A percentile compares a stretch with the other conserved stretches of the same genome.
Evolutionary conservation across 64 coral and sea anemone genomes (phyloP).

Genomic region (Montipora sp.): DNA sequence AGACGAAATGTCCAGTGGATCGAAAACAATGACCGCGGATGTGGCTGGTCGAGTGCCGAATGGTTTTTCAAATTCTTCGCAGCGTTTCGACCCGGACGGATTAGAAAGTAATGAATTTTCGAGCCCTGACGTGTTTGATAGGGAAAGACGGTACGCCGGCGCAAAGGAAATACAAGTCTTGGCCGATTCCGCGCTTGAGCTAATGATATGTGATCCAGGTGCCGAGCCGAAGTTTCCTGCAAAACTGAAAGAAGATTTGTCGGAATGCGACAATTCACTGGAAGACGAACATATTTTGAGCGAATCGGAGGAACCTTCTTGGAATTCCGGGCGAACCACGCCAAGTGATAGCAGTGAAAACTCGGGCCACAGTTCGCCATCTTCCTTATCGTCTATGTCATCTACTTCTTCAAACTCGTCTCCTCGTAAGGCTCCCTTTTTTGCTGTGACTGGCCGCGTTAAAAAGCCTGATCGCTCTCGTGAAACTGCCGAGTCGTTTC

Average conservation of each 20-base stretch:
- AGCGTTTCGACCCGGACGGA: not conserved
- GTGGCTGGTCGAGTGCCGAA: not conserved
- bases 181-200: not conserved
- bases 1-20: not conserved
- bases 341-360: conserved; percentile 11
- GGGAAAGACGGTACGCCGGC: not conserved
- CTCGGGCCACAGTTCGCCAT: conserved; percentile 81
- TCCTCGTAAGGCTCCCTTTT: conserved; percentile 42
- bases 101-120: not conserved
- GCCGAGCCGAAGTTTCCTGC: not conserved
- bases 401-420: conserved; percentile 78
- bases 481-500: not conserved
- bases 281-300: not conserved
- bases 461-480: not conserved
- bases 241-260: not conserved
- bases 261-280: not conserved
- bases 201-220: not conserved
- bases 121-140: not conserved
- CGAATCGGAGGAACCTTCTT: not conserved
- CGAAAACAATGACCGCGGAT: not conserved
- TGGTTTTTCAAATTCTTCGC: not conserved
- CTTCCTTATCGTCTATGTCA: conserved; percentile 78
- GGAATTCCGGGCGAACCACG: not conserved
- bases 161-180: not conserved
- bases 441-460: conserved; percentile 18